These are phyloP conservation scores for Drosophila kanekoi DNA, from an alignment of 2,888 invertebrate genomes.

Conservation along the genomic window DNA sequence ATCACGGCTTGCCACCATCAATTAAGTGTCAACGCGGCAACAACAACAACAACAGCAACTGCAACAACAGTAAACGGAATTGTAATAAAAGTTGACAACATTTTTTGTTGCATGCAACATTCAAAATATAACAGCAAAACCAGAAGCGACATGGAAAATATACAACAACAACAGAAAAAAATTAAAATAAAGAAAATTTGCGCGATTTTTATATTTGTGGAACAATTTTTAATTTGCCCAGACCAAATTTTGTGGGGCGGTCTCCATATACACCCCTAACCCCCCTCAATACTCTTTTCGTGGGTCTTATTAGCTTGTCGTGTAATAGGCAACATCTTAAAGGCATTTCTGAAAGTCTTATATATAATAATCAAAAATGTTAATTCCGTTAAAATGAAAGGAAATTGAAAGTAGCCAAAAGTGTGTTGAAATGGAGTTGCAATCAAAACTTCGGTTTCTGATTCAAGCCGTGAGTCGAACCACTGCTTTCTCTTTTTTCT, in stretches of 20 bases:
- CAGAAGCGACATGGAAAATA: slow-evolving; percentile 26
- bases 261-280: background rate
- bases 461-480: no score
- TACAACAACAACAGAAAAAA: slow-evolving; percentile 10
- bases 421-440: no score
- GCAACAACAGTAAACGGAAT: slow-evolving; percentile 35
- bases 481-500: no score
- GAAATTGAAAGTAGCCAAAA: no score
- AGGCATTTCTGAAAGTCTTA: no score
- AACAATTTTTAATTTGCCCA: slow-evolving; percentile 74
- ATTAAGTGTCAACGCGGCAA: slow-evolving; percentile 74
- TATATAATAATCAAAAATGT: no score
- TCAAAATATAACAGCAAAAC: slow-evolving; percentile 33
- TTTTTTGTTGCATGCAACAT: slow-evolving; percentile 71
- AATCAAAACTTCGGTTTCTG: no score
- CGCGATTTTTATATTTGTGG: slow-evolving; percentile 72
- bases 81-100: slow-evolving; percentile 76
- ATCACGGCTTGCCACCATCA: slow-evolving; percentile 83
- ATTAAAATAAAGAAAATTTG: slow-evolving; percentile 33
- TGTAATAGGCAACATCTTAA: background rate
- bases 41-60: slow-evolving; percentile 32
- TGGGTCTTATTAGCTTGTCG: background rate
- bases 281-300: slow-evolving; percentile 1
- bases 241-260: slow-evolving; percentile 15
- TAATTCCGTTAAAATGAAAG: no score